Base-by-base conservation (phyloP, 2,797 vertebrate genomes). In the Delichon dasypus region DNA sequence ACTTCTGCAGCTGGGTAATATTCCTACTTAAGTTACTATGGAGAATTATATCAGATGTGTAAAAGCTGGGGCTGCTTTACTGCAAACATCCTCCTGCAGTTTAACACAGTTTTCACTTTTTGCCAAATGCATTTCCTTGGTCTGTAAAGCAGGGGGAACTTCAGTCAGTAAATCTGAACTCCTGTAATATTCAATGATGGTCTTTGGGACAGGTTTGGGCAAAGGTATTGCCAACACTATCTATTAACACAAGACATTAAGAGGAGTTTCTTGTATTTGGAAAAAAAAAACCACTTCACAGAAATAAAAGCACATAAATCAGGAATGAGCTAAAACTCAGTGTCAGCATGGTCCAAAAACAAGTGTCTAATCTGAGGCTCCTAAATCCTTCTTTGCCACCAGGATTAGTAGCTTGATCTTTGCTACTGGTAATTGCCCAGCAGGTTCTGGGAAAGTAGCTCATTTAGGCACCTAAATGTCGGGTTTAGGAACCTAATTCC, bases 331-430 rank as follows among this genome's bases (percentile, higher is more conserved):
- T 91, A 85, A 88, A 94, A 80, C 15, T 80, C 75, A 65, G 23
- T 0, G 2, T 75, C 65, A 92, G 29, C 38, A 36, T n/a, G n/a
- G 54, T 85, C 91, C 57, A 88, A 48, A 94, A 83, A 38, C 10
- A 16, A 12, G 13, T 66, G 53, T 32, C 61, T 93, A 95, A 89
- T 88, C 75, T 75, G n/a, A 95, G 90, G 44, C 44, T 95, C 65
- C 68, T 80, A 88, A 91, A 83, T 58, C 75, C 30, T 80, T 83
- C 89, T 88, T 80, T 90, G 65, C 23, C 50, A 80, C 68, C 61
- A 71, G 86, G 89, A 95, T 92, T 89, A 89, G 90, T 75, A 88
- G 87, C 65, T 93, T 92, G 65, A 80, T 95, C 68, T 94, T 88
- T 92, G 87, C 68, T 72, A 71, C 84, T 75, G 29, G 90, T 91